Evolutionary conservation across 1,140 invertebrate genomes (phyloP), one percentile per base, ranked within the genome.

Genomic region (Micrasema minimum): DNA sequence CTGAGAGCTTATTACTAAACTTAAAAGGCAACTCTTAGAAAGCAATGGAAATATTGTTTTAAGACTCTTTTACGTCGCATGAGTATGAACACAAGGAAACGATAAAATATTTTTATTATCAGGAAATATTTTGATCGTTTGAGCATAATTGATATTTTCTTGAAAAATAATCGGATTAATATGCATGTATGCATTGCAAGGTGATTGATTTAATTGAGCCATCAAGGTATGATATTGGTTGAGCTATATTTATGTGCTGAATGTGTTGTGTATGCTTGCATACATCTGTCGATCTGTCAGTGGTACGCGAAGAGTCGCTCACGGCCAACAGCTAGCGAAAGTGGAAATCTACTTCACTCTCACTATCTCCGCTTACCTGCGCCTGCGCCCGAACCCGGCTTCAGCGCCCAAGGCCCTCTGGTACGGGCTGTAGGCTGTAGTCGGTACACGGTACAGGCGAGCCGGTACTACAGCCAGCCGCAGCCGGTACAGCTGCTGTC

Each of bases 301-400:
- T 31, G 3, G 50, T 41, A 59, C 55, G 38, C 55, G 37, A 59
- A 59, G 55, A 59, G 55, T 69, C 51, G 37, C 66, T 67, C 66
- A 59, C 66, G 55, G 66, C 55, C 55, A 57, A 38, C 66, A 38
- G 53, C 66, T 31, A 69, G 66, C 66, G 66, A 69, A 69, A 69
- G 66, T 69, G 66, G 51, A 31, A 46, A 37, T 41, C 23, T 22
- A 43, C 51, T 41, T 14, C 66, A 69, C 66, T 69, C 66, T 69
- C 66, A 69, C 66, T 69, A 50, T 31, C 65, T 31, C 53, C 61
- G 61, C 61, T 64, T 35, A 46, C 55, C 55, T 38, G 35, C n/a
- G 23, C 22, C 48, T 51, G 11, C 20, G 20, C 59, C 43, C 41
- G 59, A 20, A 23, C 41, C 61, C 41, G 43, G 7, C 43, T 26